Base-by-base conservation (phyloP, 2,113 vertebrate genomes). In the Tylochromis polylepis region DNA sequence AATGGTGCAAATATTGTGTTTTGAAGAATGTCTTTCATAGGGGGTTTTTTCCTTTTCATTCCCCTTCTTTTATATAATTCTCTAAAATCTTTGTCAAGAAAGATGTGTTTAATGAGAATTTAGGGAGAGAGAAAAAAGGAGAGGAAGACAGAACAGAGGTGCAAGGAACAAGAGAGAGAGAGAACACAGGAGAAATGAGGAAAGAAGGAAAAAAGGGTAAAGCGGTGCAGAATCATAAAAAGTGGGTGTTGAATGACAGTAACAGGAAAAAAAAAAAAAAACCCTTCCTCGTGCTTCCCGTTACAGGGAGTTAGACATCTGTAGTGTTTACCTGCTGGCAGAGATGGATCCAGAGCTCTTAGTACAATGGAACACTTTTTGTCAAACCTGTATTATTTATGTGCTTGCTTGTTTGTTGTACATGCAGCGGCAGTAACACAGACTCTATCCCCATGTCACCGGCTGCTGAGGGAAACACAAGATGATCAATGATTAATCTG, bases 401-500 rank as follows among this genome's bases (percentile, higher is more conserved):
- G 43, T 31, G 46, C 72, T 77, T 77, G 5, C 27, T 85, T 18
- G 36, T 79, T 43, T 27, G 9, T 43, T 11, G 38, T 11, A 46
- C 79, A 46, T 43, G 22, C 43, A 83, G 51, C 22, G 8, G 24
- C 55, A 58, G 55, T 1, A 22, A 11, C 41, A 18, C 2, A 86
- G 88, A 89, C 85, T 90, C 87, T 91, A 89, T 85, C 84, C 83
- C 77, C 79, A 27, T 86, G 75, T 57, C 8, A 5, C 41, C 12
- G 6, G 49, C 65, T 85, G 79, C 70, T 84, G 87, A 89, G 60
- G 84, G 78, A 91, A 91, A 86, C 57, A 41, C 62, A 29, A n/a
- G 31, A 43, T 49, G 87, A 92, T 92, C 81, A 90, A 86, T 91
- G 84, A 93, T 92, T 93, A 89, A 94, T 88, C 86, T 62, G 81